Evolutionary conservation across 2,797 vertebrate genomes (phyloP), one percentile per base, ranked within the genome.

Genomic region (Odontamblyopus lacepedii): DNA sequence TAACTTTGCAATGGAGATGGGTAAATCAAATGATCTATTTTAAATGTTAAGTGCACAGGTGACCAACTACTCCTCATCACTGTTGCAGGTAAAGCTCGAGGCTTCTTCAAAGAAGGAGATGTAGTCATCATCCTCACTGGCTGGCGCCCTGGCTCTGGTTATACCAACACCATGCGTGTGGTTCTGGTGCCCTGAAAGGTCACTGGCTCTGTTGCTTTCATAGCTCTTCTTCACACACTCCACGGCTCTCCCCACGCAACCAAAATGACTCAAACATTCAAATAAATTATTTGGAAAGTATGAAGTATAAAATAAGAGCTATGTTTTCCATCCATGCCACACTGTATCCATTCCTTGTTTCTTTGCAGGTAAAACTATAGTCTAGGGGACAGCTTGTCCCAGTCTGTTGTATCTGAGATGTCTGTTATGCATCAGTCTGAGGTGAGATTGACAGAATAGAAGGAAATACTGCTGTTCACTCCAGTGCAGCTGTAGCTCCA

Each of bases 131-230:
- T 99, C 6, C 85, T 99, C 83, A 99, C 97, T 0, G 98, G 98
- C 74, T 99, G 98, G 98, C 97, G 96, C 71, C 98, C 98, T 0
- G 98, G 98, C 67, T 99, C 98, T 0, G 98, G 98, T 78, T 99
- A 95, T 93, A 99, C 98, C 91, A 99, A 99, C 93, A 99, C 98
- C 91, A 99, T 99, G 98, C 96, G 97, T 0, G 98, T 98, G 61
- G 95, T 99, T 77, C 95, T 95, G 0, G 97, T 99, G 73, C 92
- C 95, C 3, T 98, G 90, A 95, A 78, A 63, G 65, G 57, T 70
- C 9, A 13, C 0, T 53, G 44, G 67, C 81, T 59, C n/a, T 79
- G 76, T 79, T 67, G 63, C 78, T 78, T 83, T 87, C 78, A 82
- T 75, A 73, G 71, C 23, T 69, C 74, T 78, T 60, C 71, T 57